Percentiles rank a stretch among this genome's conserved stretches.
Evolutionary conservation across 2,797 vertebrate genomes (phyloP).

Genomic region (Hoplostethus mediterraneus): DNA sequence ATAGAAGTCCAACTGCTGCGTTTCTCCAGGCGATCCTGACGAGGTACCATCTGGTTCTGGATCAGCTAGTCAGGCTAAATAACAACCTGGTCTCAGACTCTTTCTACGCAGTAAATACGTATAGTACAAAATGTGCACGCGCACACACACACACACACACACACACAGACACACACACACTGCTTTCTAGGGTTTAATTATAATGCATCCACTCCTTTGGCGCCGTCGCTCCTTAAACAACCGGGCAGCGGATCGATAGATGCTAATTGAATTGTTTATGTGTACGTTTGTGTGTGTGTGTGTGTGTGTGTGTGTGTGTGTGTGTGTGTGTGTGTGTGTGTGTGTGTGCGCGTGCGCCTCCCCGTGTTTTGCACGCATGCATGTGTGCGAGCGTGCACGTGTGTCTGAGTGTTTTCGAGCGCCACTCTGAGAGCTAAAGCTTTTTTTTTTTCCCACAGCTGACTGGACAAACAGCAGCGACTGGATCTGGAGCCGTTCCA

Average conservation of each 20-base stretch:
- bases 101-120: not conserved
- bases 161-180: not conserved
- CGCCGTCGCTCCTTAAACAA: not conserved
- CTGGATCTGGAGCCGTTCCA: not conserved
- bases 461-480: not conserved
- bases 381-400: no score
- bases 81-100: not conserved
- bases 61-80: no score
- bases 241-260: not conserved
- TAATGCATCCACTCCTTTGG: not conserved
- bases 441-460: not conserved
- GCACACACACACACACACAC: not conserved
- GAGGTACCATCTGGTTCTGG: constrained; percentile 2
- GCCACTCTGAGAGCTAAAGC: not conserved
- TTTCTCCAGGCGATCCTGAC: not conserved
- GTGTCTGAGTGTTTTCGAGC: not conserved
- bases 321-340: not conserved
- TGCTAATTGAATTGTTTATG: not conserved
- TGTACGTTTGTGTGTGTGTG: not conserved
- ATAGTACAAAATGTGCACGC: not conserved
- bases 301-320: not conserved
- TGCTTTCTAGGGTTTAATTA: not conserved
- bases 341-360: not conserved
- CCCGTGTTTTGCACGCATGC: no score
- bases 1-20: no score